Conservation (phyloP, 2,113 vertebrate species). For the Loxodonta africana region DNA sequence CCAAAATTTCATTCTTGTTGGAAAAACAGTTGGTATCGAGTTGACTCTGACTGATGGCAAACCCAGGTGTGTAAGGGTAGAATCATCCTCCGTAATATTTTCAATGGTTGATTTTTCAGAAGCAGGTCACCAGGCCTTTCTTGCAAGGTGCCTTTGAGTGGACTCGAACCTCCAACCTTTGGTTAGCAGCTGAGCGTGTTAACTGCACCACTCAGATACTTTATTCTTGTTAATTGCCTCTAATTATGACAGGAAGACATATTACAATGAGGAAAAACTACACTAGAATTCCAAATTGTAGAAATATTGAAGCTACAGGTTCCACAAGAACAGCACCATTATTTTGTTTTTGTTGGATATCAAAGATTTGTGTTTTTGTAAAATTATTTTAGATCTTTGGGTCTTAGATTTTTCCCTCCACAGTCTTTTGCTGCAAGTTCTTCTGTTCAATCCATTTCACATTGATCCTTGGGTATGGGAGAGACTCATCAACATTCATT, state of each 20-base stretch:
- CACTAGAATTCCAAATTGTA: background rate
- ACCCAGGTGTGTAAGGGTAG: too few species aligned
- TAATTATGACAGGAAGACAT: slow-evolving; percentile 3
- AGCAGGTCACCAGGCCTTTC: background rate
- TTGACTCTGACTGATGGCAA: too few species aligned
- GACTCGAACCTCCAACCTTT: background rate
- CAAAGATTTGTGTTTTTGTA: background rate
- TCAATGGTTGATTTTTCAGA: too few species aligned
- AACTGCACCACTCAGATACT: background rate
- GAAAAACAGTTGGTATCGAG: too few species aligned
- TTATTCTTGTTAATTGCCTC: slow-evolving; percentile 33
- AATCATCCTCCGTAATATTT: too few species aligned
- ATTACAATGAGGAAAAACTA: background rate
- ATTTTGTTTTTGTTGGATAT: background rate
- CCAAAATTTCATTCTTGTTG: background rate
- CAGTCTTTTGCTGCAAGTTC: background rate
- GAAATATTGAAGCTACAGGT: background rate
- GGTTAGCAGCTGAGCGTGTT: background rate
- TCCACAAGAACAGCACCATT: slow-evolving; percentile 14
- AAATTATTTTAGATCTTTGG: slow-evolving; percentile 47
- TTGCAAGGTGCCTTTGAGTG: background rate
- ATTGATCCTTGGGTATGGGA: background rate
- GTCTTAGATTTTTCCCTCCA: slow-evolving; percentile 33
- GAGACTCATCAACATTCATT: background rate
- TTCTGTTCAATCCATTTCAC: background rate